These are phyloP conservation scores for Nesoenas mayeri DNA, from an alignment of 2,113 vertebrate species.

Conservation along the genomic window DNA sequence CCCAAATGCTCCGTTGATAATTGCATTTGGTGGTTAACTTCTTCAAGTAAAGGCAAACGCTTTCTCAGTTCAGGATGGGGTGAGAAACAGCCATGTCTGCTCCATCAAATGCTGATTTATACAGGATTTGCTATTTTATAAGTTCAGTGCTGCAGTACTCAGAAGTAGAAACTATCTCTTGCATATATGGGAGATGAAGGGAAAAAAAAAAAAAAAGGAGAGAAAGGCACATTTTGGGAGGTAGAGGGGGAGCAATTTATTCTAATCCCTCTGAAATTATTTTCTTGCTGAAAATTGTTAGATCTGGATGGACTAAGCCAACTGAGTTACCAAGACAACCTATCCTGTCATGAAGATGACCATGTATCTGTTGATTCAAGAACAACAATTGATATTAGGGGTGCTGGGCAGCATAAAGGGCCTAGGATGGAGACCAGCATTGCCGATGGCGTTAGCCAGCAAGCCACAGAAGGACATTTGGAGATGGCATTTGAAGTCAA, in stretches of 20 bases:
- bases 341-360: constrained; percentile 67
- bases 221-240: neutral
- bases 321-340: constrained; percentile 76
- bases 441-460: constrained; percentile 17
- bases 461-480: constrained; percentile 64
- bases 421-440: constrained; percentile 16
- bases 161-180: neutral
- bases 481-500: constrained; percentile 75
- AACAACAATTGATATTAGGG: constrained; percentile 7
- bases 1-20: neutral
- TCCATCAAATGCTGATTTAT: neutral
- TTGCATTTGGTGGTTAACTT: neutral
- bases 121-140: neutral
- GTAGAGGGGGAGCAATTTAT: neutral
- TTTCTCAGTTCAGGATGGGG: neutral
- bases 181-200: neutral
- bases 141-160: neutral
- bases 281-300: constrained; percentile 69
- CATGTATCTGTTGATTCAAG: constrained; percentile 56
- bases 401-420: neutral
- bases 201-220: neutral
- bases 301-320: constrained; percentile 79
- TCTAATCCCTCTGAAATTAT: constrained; percentile 49
- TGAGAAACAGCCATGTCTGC: neutral
- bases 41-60: neutral